These are phyloP conservation scores for Neoniphon sammara DNA, from an alignment of 2,797 vertebrate genomes.

Conservation along the genomic window DNA sequence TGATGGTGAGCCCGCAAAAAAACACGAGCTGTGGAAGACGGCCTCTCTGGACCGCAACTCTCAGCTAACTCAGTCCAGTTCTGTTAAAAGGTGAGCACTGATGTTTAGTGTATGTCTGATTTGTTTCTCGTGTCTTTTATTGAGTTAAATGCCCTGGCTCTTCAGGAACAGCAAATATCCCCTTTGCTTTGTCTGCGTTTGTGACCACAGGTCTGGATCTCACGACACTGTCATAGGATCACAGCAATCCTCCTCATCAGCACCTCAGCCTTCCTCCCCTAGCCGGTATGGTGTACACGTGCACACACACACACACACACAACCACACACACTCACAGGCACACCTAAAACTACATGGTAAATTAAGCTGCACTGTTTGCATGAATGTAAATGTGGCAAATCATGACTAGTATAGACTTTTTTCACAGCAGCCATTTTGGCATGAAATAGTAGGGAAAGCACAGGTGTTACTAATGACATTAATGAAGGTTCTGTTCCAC, in stretches of 20 bases:
- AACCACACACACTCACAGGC: not conserved
- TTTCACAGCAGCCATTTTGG: too few relatives aligned
- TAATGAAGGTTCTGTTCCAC: too few relatives aligned
- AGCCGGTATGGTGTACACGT: constrained; percentile 85
- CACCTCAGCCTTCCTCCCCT: constrained; percentile 87
- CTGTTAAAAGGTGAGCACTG: constrained; percentile 81
- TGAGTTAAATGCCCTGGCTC: not conserved
- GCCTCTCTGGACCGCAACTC: constrained; percentile 82
- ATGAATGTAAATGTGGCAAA: too few relatives aligned
- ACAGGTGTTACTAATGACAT: too few relatives aligned
- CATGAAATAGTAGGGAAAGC: too few relatives aligned
- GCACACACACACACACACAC: constrained; percentile 18
- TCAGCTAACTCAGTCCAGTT: constrained; percentile 73
- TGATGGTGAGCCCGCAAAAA: constrained; percentile 80
- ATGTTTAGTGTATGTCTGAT: not conserved
- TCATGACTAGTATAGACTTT: too few relatives aligned
- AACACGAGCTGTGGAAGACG: constrained; percentile 82
- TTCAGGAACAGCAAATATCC: too few relatives aligned
- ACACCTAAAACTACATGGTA: too few relatives aligned
- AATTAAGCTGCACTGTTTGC: not conserved
- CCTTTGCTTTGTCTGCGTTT: not conserved
- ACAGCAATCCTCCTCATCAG: constrained; percentile 78
- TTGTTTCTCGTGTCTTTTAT: not conserved
- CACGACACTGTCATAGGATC: constrained; percentile 84
- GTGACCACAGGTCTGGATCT: constrained; percentile 85